Evolutionary conservation across 2,797 vertebrate genomes (phyloP).

Genomic region (Vireo griseus): DNA sequence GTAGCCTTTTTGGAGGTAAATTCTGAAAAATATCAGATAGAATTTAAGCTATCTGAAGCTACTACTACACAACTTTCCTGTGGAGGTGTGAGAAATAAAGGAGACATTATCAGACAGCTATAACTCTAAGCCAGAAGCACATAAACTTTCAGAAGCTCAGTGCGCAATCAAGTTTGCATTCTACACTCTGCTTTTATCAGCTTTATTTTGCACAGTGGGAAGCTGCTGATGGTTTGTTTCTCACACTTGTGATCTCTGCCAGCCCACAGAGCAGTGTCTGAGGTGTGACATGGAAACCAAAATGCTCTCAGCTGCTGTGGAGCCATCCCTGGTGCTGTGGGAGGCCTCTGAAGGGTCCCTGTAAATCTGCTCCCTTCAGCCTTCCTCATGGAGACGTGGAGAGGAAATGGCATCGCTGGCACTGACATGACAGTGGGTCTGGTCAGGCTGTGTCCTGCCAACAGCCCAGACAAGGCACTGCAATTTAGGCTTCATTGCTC

Average conservation of each 20-base stretch:
- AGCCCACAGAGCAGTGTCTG: background rate
- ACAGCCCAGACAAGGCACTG: background rate
- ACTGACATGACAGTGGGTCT: background rate
- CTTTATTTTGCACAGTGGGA: background rate
- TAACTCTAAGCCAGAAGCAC: background rate
- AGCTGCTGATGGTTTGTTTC: background rate
- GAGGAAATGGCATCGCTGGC: background rate
- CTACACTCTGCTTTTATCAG: background rate
- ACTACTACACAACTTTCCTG: background rate
- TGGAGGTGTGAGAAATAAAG: background rate
- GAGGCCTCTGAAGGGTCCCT: background rate
- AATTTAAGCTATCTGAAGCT: background rate
- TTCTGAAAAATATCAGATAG: background rate
- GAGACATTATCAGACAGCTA: background rate
- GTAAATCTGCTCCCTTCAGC: background rate
- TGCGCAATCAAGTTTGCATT: background rate
- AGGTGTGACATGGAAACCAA: background rate
- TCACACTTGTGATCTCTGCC: background rate
- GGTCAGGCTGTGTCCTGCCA: background rate
- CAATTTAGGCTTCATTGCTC: background rate
- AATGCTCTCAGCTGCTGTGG: background rate
- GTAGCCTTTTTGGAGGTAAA: background rate
- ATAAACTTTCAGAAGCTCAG: background rate
- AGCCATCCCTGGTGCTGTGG: background rate
- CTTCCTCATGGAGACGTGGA: fast-evolving